Evolutionary conservation across 2,113 vertebrate species (phyloP), one percentile per base, ranked within the genome.

Genomic region (Myrmecobius fasciatus): DNA sequence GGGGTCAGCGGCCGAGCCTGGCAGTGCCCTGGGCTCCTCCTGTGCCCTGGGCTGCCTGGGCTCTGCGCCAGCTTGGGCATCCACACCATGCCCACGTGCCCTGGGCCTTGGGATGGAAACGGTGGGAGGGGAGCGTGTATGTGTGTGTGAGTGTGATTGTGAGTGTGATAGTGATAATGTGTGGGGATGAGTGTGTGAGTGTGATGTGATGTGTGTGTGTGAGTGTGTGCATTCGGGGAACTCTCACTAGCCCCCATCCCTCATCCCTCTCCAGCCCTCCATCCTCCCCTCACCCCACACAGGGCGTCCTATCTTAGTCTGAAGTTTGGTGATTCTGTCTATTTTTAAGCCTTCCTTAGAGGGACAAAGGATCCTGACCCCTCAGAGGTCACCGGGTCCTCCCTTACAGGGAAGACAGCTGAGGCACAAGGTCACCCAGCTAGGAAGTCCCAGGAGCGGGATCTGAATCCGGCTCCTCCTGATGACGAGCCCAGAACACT

Each of bases 401-500:
- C 43, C 52, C 88, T 90, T 88, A 92, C 31, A 46, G 56, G 92
- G n/a, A 75, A 25, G 12, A 36, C 20, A 5, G 93, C 53, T 28
- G 36, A 89, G n/a, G 92, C 22, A 75, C 53, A 49, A 91, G 14
- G 52, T 43, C 67, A 89, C 31, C n/a, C n/a, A n/a, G n/a, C n/a
- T n/a, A n/a, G n/a, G n/a, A n/a, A 94, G 47, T n/a, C n/a, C n/a
- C n/a, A 75, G 49, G 47, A 56, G 43, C 26, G 53, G 11, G 89
- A 8, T 10, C 36, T 25, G 7, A 46, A 52, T 11, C 26, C 36
- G n/a, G n/a, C n/a, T n/a, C n/a, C n/a, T n/a, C n/a, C n/a, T n/a
- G n/a, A n/a, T n/a, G n/a, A n/a, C n/a, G 25, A 88, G 56, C 51
- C 47, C 20, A 22, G 67, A 0, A 0, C 3, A 17, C 14, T 3